Evolutionary conservation across 2,113 vertebrate species (phyloP).

Genomic region (Coturnix japonica): DNA sequence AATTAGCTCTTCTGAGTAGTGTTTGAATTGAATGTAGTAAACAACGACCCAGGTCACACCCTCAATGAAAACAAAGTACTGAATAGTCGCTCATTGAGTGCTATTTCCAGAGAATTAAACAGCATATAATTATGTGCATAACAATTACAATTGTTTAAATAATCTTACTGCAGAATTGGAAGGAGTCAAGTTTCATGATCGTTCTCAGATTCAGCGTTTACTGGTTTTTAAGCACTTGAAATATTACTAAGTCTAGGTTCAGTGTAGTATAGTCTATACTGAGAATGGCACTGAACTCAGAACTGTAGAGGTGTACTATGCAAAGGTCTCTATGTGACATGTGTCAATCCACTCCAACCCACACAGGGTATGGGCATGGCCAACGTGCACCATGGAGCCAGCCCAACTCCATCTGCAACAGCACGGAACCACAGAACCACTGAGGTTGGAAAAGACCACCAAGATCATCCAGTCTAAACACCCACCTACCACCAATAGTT

Average conservation of each 20-base stretch:
- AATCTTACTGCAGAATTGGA: background rate
- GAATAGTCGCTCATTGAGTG: background rate
- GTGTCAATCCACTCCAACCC: background rate
- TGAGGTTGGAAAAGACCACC: no score
- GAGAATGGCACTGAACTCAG: background rate
- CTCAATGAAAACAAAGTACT: background rate
- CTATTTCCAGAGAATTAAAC: slow-evolving; percentile 31
- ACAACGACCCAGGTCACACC: slow-evolving; percentile 10
- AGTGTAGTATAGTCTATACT: no score
- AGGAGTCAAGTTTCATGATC: background rate
- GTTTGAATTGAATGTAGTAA: background rate
- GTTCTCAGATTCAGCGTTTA: background rate
- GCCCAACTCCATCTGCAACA: background rate
- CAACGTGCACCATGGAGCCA: background rate
- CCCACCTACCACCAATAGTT: no score
- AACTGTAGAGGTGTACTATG: background rate
- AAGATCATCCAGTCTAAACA: no score
- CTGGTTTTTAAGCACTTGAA: background rate
- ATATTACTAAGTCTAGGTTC: background rate
- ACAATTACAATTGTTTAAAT: background rate
- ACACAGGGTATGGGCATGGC: background rate
- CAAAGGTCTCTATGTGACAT: background rate
- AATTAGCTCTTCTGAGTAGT: background rate
- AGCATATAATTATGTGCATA: slow-evolving; percentile 29
- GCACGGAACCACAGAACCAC: background rate